Percentiles rank a stretch among this genome's conserved stretches.
Conservation (phyloP, 1,140 invertebrate genomes). For the Tigriopus japonicus region DNA sequence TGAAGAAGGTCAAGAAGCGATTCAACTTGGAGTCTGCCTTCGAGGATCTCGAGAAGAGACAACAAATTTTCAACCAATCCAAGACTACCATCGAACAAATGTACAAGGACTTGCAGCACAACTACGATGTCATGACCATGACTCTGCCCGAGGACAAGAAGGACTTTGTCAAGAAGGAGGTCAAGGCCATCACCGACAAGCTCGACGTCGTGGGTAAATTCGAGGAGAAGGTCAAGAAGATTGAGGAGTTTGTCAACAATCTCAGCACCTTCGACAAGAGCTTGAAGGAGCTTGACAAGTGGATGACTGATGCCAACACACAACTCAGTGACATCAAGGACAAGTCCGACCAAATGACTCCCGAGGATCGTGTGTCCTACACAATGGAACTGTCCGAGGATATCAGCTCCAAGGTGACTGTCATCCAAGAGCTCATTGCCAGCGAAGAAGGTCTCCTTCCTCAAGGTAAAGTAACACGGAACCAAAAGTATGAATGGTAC, state of each 20-base stretch:
- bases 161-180: slow-evolving; percentile 20
- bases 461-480: slow-evolving; percentile 14
- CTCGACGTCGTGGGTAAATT: slow-evolving; percentile 18
- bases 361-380: slow-evolving; percentile 19
- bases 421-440: slow-evolving; percentile 3
- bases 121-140: slow-evolving; percentile 19
- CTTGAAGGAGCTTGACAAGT: slow-evolving; percentile 17
- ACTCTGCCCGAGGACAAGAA: slow-evolving; percentile 20
- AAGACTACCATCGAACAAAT: slow-evolving; percentile 18
- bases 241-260: slow-evolving; percentile 17
- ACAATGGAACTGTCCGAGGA: slow-evolving; percentile 19
- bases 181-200: slow-evolving; percentile 19
- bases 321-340: slow-evolving; percentile 19
- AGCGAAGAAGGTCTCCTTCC: slow-evolving; percentile 6
- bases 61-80: slow-evolving; percentile 17
- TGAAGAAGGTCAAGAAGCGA: slow-evolving; percentile 20
- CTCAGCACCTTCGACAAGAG: slow-evolving; percentile 18
- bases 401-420: slow-evolving; percentile 8
- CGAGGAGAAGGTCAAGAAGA: slow-evolving; percentile 17
- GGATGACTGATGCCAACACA: slow-evolving; percentile 18
- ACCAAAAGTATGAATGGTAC: no score
- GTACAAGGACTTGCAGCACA: slow-evolving; percentile 17
- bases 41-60: slow-evolving; percentile 17
- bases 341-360: slow-evolving; percentile 17
- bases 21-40: slow-evolving; percentile 18